Evolutionary conservation across 2,888 invertebrate species (phyloP), one percentile per base, ranked within the genome.

Genomic region (Limnephilus marmoratus): DNA sequence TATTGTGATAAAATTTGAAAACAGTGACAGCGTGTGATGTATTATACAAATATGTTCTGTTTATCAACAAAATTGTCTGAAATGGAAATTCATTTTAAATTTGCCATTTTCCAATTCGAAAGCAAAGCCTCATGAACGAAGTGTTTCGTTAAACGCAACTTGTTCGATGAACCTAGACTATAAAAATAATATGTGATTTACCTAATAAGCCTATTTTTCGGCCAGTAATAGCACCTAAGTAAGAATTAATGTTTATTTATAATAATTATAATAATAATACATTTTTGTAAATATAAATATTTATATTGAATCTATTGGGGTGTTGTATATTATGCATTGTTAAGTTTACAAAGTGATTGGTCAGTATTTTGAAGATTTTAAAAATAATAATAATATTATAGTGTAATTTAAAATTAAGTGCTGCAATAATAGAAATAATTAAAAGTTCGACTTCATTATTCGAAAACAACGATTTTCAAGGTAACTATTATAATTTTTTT

Each of bases 171-270:
- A n/a, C 88, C 49, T 88, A 68, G 88, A 88, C 88, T 68, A 88
- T 80, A 88, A 90, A 81, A n/a, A 90, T 81, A 92, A 85, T 37
- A 92, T 92, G 92, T 92, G 92, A 92, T 92, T 91, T 91, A 91
- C 90, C 88, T 88, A 87, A 92, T 93, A 91, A 82, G 92, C 91
- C 91, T 92, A 91, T 93, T 93, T 92, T 90, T 86, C 90, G 91
- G 93, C 93, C 91, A 91, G 91, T 91, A 93, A 92, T 93, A 92
- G 90, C 86, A 92, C 90, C 81, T 41, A 87, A 86, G 81, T 94
- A 94, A 91, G 29, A 92, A 92, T 49, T 90, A 24, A 68, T 94
- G 93, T 94, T 93, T 94, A 90, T 94, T 68, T 94, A 91, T 94
- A 94, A 89, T 94, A 94, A 29, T 91, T 31, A 31, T 31, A 90